A percentile compares a stretch with the other conserved stretches of the same genome.
Evolutionary conservation across 2,888 invertebrate species (phyloP).

Genomic region (Lochmaea capreae): DNA sequence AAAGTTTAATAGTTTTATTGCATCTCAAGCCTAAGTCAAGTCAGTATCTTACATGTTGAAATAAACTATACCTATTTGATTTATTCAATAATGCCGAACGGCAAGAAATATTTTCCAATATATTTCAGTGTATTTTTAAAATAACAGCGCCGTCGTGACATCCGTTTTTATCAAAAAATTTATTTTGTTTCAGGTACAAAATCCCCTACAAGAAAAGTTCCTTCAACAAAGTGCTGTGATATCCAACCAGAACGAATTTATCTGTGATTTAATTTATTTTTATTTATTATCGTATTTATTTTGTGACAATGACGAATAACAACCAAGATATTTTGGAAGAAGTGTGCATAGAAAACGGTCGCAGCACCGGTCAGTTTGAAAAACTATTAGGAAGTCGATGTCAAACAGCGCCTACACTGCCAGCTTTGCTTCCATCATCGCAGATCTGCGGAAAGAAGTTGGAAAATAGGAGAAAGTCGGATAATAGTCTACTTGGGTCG

Average conservation of each 20-base stretch:
- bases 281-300: slow-evolving; percentile 37
- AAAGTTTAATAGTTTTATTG: too few relatives aligned
- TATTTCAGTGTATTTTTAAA: too few relatives aligned
- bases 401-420: slow-evolving; percentile 52
- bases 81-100: too few relatives aligned
- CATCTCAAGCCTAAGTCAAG: too few relatives aligned
- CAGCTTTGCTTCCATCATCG: slow-evolving; percentile 47
- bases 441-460: slow-evolving; percentile 48
- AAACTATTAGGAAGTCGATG: slow-evolving; percentile 49
- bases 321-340: slow-evolving; percentile 53
- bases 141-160: too few relatives aligned
- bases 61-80: too few relatives aligned
- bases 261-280: slow-evolving; percentile 44
- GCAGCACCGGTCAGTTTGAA: slow-evolving; percentile 44
- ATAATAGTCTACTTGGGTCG: slow-evolving; percentile 68
- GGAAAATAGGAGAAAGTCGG: slow-evolving; percentile 56
- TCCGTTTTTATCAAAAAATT: not conserved
- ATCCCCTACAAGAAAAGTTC: slow-evolving; percentile 43
- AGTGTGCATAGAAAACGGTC: slow-evolving; percentile 48
- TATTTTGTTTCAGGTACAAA: slow-evolving; percentile 46
- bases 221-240: slow-evolving; percentile 48
- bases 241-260: slow-evolving; percentile 45
- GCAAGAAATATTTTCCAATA: too few relatives aligned
- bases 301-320: slow-evolving; percentile 53
- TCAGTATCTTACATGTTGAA: too few relatives aligned